Conservation (phyloP, 1,140 invertebrate species). For the Rhynchophorus ferrugineus region DNA sequence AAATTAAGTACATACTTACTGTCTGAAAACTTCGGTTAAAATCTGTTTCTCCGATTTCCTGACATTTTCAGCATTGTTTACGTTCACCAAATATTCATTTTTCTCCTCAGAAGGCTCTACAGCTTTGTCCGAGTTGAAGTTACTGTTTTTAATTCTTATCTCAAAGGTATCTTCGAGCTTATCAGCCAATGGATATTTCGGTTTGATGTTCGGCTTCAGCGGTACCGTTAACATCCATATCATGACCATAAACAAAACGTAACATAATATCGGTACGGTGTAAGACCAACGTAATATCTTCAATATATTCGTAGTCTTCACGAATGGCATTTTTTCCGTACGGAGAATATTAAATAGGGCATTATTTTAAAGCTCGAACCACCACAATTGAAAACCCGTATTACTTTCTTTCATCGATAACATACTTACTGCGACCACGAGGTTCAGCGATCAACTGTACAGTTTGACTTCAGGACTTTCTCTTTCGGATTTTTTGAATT, state of each 20-base stretch:
- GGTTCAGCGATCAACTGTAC: neutral
- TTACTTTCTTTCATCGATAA: neutral
- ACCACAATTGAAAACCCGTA: neutral
- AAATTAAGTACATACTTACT: conserved; percentile 30
- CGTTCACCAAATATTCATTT: conserved; percentile 38
- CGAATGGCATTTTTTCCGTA: neutral
- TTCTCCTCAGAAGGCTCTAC: conserved; percentile 25
- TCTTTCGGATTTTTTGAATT: neutral
- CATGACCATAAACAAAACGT: conserved; percentile 34
- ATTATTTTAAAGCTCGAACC: neutral
- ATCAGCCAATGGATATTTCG: neutral
- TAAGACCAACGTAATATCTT: conserved; percentile 36
- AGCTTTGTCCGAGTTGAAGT: conserved; percentile 36
- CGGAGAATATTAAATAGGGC: neutral
- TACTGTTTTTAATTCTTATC: conserved; percentile 38
- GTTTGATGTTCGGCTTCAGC: conserved; percentile 32
- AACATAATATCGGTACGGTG: conserved; percentile 37
- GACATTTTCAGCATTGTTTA: conserved; percentile 33
- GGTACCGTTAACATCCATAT: conserved; percentile 39
- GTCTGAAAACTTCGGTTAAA: conserved; percentile 46
- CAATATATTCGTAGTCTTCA: neutral
- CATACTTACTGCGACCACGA: neutral
- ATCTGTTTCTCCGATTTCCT: conserved; percentile 42
- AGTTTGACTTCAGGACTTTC: neutral
- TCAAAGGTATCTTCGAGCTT: conserved; percentile 33